These are phyloP conservation scores for Beroe ovata DNA, from an alignment of 37 sponge, comb jelly and placozoan species.

Conservation along the genomic window DNA sequence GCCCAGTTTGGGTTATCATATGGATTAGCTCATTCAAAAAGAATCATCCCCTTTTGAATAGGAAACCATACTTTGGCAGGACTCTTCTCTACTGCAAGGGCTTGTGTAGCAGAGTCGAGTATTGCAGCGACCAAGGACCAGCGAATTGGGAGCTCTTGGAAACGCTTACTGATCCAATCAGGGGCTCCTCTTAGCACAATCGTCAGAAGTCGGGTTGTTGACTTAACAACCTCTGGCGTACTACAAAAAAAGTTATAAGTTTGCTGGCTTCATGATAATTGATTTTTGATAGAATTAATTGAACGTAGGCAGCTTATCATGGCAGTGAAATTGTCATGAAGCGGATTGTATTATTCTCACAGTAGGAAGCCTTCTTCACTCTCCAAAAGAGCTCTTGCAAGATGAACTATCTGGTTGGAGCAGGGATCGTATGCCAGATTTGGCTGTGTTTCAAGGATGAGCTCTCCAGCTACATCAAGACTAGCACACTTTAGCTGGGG, in stretches of 20 bases:
- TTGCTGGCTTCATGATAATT: no score
- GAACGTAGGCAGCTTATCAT: no score
- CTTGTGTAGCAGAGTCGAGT: neutral
- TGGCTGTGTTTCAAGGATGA: neutral
- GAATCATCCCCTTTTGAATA: no score
- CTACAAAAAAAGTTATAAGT: no score
- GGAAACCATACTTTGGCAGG: neutral
- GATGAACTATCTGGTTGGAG: neutral
- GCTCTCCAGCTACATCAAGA: neutral
- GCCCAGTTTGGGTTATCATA: no score
- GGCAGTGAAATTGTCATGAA: no score
- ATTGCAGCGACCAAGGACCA: neutral
- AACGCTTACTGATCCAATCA: neutral
- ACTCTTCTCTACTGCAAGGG: neutral
- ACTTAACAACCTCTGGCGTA: no score
- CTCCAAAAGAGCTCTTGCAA: neutral
- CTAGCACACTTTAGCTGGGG: neutral
- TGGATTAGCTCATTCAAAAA: no score
- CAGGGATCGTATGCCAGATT: neutral
- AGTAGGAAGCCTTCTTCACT: neutral
- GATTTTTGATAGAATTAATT: no score
- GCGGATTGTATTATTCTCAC: no score
- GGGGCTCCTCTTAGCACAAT: neutral
- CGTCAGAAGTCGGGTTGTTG: neutral
- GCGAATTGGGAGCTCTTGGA: neutral